These are phyloP conservation scores for Megalops atlanticus DNA, from an alignment of 2,113 vertebrate genomes.

Conservation along the genomic window DNA sequence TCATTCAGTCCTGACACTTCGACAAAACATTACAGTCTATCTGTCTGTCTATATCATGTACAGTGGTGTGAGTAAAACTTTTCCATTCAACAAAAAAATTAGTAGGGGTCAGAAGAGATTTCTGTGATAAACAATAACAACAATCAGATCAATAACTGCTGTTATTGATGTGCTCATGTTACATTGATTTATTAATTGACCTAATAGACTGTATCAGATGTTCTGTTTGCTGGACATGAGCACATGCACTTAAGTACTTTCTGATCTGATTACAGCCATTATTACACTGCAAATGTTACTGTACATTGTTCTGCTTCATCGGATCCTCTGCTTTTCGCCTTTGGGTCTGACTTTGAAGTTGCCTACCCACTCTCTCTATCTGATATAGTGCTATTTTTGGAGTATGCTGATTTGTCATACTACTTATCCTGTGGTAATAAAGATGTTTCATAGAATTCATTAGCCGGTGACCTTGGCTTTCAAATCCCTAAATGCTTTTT, in stretches of 20 bases:
- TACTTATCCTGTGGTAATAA: background rate
- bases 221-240: too few species aligned
- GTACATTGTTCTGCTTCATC: background rate
- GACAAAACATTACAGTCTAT: too few species aligned
- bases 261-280: background rate
- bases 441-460: background rate
- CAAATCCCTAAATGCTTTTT: background rate
- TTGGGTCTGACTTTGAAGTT: conserved; percentile 2
- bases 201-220: too few species aligned
- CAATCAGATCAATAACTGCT: too few species aligned
- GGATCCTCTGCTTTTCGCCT: background rate
- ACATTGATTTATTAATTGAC: too few species aligned
- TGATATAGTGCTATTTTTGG: background rate
- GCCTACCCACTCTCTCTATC: background rate
- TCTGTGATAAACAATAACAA: too few species aligned
- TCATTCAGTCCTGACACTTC: too few species aligned
- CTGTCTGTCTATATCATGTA: too few species aligned
- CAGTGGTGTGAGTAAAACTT: too few species aligned
- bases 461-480: background rate
- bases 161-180: too few species aligned
- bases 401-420: conserved; percentile 6
- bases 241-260: background rate
- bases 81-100: too few species aligned
- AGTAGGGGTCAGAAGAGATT: too few species aligned
- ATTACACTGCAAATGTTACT: background rate